Evolutionary conservation across 2,113 vertebrate species (phyloP).

Genomic region (Hassar affinis): DNA sequence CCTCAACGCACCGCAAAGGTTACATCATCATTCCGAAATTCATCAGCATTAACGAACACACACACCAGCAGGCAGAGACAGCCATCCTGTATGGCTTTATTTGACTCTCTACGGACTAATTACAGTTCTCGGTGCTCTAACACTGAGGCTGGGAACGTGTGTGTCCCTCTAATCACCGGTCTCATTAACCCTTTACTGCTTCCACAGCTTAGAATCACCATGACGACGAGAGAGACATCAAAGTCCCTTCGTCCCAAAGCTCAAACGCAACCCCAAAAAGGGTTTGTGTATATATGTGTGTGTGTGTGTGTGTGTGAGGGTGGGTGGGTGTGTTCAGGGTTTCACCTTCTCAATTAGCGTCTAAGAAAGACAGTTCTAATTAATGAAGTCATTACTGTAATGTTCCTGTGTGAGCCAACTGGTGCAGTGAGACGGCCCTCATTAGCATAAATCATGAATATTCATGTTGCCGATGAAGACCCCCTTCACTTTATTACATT

Average conservation of each 20-base stretch:
- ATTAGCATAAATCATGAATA: conserved; percentile 99
- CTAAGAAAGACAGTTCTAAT: conserved; percentile 50
- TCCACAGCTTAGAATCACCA: conserved; percentile 16
- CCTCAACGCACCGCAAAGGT: background rate
- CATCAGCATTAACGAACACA: background rate
- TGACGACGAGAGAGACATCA: background rate
- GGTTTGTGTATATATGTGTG: background rate
- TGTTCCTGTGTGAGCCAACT: conserved; percentile 63
- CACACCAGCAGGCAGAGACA: background rate
- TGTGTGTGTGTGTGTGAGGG: background rate
- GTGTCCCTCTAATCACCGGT: conserved; percentile 4
- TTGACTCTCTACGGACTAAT: conserved; percentile 25
- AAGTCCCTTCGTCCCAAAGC: background rate
- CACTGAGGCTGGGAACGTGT: background rate
- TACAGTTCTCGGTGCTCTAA: conserved; percentile 14
- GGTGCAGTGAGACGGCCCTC: background rate
- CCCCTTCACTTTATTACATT: conserved; percentile 80
- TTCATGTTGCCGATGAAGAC: conserved; percentile 99
- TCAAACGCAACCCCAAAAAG: background rate
- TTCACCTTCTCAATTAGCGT: conserved; percentile 22
- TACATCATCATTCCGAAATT: conserved; percentile 15
- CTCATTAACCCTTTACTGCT: conserved; percentile 20
- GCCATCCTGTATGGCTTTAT: background rate
- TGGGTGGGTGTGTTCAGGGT: background rate
- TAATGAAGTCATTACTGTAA: conserved; percentile 99